These are phyloP conservation scores for Mirza zaza DNA, from an alignment of 2,113 vertebrate genomes.

Conservation along the genomic window DNA sequence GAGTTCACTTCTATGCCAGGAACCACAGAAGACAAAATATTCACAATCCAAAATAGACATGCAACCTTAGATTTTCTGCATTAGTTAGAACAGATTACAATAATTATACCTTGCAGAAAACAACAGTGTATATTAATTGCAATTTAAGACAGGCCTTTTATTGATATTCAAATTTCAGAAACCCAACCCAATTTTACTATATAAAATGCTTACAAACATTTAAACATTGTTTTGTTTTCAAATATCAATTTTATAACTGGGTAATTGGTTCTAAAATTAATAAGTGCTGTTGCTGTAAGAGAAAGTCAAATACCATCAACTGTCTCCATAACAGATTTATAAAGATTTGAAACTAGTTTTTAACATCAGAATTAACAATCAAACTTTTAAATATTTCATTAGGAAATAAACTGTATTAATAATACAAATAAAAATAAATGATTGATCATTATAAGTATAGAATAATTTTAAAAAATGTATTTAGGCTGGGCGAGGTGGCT, in stretches of 20 bases:
- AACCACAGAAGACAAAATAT: background rate
- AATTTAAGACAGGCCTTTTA: background rate
- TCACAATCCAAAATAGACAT: background rate
- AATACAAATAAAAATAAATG: constrained; percentile 5
- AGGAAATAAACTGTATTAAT: constrained; percentile 30
- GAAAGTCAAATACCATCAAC: background rate
- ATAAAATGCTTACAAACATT: constrained; percentile 23
- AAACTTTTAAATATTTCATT: constrained; percentile 23
- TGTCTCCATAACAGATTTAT: background rate
- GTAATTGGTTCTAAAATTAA: background rate
- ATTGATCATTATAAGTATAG: background rate
- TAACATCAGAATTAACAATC: background rate
- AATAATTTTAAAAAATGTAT: background rate
- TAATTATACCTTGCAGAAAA: background rate
- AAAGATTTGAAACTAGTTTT: background rate
- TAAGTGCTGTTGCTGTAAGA: background rate
- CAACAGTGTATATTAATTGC: background rate
- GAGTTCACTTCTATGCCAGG: background rate
- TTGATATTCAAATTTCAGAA: constrained; percentile 22
- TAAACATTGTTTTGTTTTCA: background rate
- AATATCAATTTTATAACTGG: constrained; percentile 27
- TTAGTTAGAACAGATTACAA: background rate
- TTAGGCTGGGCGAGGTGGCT: background rate
- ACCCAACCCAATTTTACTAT: background rate
- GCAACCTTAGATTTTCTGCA: background rate